phyloP scores from a whole-genome alignment of 1,140 invertebrate species.

The Dolichoris vasculosae region DNA sequence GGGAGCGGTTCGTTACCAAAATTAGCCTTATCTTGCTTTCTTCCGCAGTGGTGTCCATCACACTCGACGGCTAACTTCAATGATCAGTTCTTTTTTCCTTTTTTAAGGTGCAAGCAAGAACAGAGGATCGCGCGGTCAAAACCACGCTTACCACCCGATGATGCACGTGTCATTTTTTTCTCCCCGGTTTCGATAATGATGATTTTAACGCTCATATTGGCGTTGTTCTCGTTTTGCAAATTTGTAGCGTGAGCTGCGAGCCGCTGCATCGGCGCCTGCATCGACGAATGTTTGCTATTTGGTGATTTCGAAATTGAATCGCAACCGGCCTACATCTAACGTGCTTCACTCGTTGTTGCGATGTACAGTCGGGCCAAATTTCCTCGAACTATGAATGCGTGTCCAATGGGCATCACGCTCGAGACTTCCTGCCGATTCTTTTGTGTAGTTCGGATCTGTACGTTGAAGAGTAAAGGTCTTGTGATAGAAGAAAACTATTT shows the following conservation, averaged over 20 bases:
- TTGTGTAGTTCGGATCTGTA: too few relatives aligned
- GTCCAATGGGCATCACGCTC: too few relatives aligned
- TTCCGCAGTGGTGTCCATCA: slow-evolving; percentile 6
- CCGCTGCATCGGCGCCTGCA: neutral
- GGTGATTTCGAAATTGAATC: neutral
- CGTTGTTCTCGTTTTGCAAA: slow-evolving; percentile 36
- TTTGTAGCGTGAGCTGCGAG: neutral
- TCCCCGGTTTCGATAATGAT: neutral
- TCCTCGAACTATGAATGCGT: neutral
- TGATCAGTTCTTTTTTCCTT: slow-evolving; percentile 3
- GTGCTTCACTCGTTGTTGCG: neutral
- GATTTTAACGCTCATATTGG: neutral
- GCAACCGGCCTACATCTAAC: neutral
- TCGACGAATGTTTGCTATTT: neutral
- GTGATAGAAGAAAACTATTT: too few relatives aligned
- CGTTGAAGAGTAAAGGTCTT: too few relatives aligned
- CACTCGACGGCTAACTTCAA: slow-evolving; percentile 23
- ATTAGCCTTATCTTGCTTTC: slow-evolving; percentile 42
- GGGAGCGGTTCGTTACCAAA: slow-evolving; percentile 14
- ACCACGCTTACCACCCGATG: neutral
- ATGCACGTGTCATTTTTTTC: slow-evolving; percentile 47
- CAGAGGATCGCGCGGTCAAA: neutral
- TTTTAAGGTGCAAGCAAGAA: slow-evolving; percentile 10
- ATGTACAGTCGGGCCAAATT: neutral
- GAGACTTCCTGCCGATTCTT: too few relatives aligned